Evolutionary conservation across 2,113 vertebrate species (phyloP), one percentile per base, ranked within the genome.

Genomic region (Excalfactoria chinensis): DNA sequence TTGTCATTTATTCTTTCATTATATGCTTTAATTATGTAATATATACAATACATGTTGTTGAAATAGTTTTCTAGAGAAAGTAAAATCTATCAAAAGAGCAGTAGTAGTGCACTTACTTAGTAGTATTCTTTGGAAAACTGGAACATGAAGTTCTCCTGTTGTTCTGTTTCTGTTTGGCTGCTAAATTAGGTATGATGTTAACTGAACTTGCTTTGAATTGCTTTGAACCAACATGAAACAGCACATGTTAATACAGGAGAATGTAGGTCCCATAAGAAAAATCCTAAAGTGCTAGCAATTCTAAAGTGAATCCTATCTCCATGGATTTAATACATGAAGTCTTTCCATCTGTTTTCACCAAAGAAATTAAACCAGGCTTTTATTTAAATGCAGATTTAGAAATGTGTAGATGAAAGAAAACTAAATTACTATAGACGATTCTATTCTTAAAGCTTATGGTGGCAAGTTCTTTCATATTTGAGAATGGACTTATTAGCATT

Each of bases 401-500:
- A 84, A 86, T 84, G 28, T 62, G 15, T 62, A 72, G 9, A 75
- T 43, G 20, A 78, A 68, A 72, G 32, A 86, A 85, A 40, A 89
- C 40, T 9, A 4, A 68, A 66, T 70, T 44, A 83, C 56, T 86
- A 30, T 71, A 49, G 48, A 49, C 12, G 22, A 23, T 49, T 49
- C 48, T 13, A 49, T 23, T 49, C 48, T 49, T 49, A 49, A 49
- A 49, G 43, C 48, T 49, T 49, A 23, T 13, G 48, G 48, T 49
- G 48, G 48, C 48, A 49, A 82, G 28, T 44, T 91, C 46, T 96
- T 93, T 93, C 84, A 74, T 71, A 90, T 51, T 18, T 70, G 63
- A 90, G 21, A 91, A 83, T 55, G 7, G 9, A 14, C 16, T 95
- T 95, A 91, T 79, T 93, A 60, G 34, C 15, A 87, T 94, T 90